These are phyloP conservation scores for Karalla daura DNA, from an alignment of 2,797 vertebrate genomes.

Conservation along the genomic window DNA sequence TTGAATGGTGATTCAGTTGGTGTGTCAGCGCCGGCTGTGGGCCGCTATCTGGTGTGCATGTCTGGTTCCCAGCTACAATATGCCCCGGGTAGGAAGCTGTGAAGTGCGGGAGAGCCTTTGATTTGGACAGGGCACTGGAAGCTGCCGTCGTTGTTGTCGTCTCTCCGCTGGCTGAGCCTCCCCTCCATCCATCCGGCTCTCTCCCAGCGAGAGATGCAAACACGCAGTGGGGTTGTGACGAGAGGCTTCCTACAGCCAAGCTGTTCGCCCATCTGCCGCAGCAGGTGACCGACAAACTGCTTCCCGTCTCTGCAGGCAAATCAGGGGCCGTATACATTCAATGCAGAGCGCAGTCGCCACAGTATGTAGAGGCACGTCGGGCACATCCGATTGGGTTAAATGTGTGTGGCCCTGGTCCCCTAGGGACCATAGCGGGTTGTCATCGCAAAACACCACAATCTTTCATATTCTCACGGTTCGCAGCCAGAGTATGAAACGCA, in stretches of 20 bases:
- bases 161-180: constrained; percentile 55
- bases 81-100: neutral
- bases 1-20: constrained; percentile 16
- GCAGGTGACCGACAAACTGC: constrained; percentile 16
- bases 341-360: neutral
- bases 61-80: constrained; percentile 10
- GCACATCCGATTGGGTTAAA: too few species aligned
- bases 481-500: too few species aligned
- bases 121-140: constrained; percentile 3
- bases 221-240: constrained; percentile 27
- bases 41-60: neutral
- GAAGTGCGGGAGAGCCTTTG: constrained; percentile 3
- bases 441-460: too few species aligned
- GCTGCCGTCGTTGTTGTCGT: constrained; percentile 50
- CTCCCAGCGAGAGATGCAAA: constrained; percentile 39
- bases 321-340: neutral
- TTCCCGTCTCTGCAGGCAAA: constrained; percentile 28
- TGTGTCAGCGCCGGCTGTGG: neutral
- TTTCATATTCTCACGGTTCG: too few species aligned
- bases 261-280: constrained; percentile 68
- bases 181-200: constrained; percentile 51
- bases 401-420: too few species aligned
- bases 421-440: too few species aligned
- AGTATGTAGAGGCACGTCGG: too few species aligned
- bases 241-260: constrained; percentile 58